A percentile compares a stretch with the other conserved stretches of the same genome.
phyloP scores from a whole-genome alignment of 64 coral and sea anemone genomes.

The Exaiptasia diaphana region DNA sequence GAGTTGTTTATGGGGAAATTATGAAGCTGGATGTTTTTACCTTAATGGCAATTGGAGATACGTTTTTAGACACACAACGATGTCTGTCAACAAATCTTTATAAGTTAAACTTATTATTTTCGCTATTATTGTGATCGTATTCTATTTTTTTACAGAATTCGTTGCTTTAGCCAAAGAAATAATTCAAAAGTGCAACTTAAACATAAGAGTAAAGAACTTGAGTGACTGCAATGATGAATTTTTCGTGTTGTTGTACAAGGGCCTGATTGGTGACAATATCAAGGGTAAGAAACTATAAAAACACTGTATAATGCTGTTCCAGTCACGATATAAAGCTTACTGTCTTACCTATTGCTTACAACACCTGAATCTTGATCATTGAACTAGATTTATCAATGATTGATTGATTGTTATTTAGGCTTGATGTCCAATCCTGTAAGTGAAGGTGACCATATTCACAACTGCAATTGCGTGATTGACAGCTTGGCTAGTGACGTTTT shows the following conservation, averaged over 20 bases:
- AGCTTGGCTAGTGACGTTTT: constrained; percentile 71
- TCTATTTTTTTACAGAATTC: constrained; percentile 50
- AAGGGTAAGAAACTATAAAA: constrained; percentile 23
- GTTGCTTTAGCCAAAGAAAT: constrained; percentile 72
- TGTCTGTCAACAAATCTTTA: not conserved
- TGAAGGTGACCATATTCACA: constrained; percentile 35
- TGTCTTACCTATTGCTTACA: not conserved
- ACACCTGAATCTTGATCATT: too few species aligned
- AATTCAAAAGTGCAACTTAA: constrained; percentile 53
- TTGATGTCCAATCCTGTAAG: constrained; percentile 67
- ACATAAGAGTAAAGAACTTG: constrained; percentile 16
- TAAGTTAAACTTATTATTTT: not conserved
- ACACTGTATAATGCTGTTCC: not conserved
- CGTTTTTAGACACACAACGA: not conserved
- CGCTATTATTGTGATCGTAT: not conserved
- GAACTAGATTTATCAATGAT: too few species aligned
- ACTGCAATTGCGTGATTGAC: constrained; percentile 84
- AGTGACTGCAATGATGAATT: constrained; percentile 48
- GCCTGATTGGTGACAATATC: constrained; percentile 61
- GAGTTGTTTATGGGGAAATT: not conserved
- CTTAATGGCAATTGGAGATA: not conserved
- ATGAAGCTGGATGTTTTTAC: not conserved
- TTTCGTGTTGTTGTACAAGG: constrained; percentile 60
- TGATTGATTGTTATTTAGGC: constrained; percentile 64
- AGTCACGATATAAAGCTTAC: not conserved